These are phyloP conservation scores for Ophioderma brevispina DNA, from an alignment of 35 echinoderm and acorn worm genomes.

Conservation along the genomic window DNA sequence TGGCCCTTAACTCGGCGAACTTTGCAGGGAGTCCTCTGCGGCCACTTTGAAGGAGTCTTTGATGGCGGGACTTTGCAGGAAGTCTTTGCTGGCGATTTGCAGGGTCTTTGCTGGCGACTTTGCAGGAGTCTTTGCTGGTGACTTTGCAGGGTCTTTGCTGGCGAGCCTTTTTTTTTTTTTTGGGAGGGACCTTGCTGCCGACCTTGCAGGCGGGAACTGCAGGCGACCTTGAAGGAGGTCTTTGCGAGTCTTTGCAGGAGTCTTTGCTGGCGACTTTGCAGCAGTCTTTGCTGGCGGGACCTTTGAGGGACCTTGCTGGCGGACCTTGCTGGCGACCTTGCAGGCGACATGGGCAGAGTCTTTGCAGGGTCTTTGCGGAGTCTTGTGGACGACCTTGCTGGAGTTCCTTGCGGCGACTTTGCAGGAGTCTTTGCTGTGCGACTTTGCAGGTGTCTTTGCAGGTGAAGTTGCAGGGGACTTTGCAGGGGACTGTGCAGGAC, in stretches of 20 bases:
- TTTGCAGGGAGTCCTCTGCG: not conserved
- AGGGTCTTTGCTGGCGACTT: no score
- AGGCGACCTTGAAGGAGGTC: not conserved
- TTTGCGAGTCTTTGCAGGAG: not conserved
- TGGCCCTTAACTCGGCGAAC: no score
- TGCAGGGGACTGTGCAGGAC: not conserved
- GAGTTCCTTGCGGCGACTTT: no score
- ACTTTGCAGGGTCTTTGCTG: no score
- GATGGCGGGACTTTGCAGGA: not conserved
- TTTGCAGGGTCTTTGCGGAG: no score
- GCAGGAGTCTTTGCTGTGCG: slow-evolving; percentile 52
- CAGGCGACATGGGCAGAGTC: no score
- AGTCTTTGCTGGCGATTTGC: slow-evolving; percentile 20
- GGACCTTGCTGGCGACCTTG: slow-evolving; percentile 18
- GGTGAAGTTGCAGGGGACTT: not conserved
- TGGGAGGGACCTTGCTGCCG: no score
- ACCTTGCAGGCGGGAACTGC: not conserved
- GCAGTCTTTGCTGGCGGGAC: slow-evolving; percentile 22
- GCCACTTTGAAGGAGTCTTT: slow-evolving; percentile 20
- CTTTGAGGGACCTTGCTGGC: slow-evolving; percentile 7
- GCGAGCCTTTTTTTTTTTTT: no score
- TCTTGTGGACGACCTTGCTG: no score
- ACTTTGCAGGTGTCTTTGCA: slow-evolving; percentile 34
- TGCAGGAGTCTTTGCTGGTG: slow-evolving; percentile 25
- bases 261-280: not conserved